Evolutionary conservation across 2,888 invertebrate genomes (phyloP), one percentile per base, ranked within the genome.

Genomic region (Orchesellides sinensis): DNA sequence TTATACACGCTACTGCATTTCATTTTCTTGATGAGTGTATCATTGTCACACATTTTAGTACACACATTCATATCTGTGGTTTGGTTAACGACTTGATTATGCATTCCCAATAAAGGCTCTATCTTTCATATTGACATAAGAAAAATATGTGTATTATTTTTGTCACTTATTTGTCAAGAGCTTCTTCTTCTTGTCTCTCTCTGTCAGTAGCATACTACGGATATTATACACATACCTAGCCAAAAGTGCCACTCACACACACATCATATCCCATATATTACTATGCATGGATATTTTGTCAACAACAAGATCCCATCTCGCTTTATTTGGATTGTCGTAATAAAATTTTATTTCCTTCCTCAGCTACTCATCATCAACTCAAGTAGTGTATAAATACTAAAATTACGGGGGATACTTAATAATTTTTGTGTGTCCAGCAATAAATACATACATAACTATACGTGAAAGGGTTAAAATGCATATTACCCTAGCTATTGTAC

Each of bases 141-240:
- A 59, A 59, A 3, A 27, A 59, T 14, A 17, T 59, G 29, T 59
- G 19, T 21, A 59, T n/a, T 29, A 68, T 49, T 79, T 79, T 79
- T 70, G 79, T 79, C 70, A 79, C 79, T 79, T 79, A 79, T 79
- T 79, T 79, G 79, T 79, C 79, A 79, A 79, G 79, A 70, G 70
- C 79, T 79, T 49, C 79, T 40, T 10, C n/a, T 10, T 40, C 40
- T n/a, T 40, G 40, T 40, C 40, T 40, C n/a, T 40, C 40, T 70
- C 79, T 63, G 69, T 72, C 59, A 61, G 47, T n/a, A 59, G n/a
- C n/a, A n/a, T n/a, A n/a, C n/a, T n/a, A n/a, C n/a, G n/a, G n/a
- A n/a, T n/a, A n/a, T n/a, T n/a, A n/a, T n/a, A n/a, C n/a, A n/a
- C n/a, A n/a, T n/a, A n/a, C n/a, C 45, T 40, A 66, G 23, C 19